phyloP scores from a whole-genome alignment of 2,888 invertebrate genomes.

The Cephonodes hylas region DNA sequence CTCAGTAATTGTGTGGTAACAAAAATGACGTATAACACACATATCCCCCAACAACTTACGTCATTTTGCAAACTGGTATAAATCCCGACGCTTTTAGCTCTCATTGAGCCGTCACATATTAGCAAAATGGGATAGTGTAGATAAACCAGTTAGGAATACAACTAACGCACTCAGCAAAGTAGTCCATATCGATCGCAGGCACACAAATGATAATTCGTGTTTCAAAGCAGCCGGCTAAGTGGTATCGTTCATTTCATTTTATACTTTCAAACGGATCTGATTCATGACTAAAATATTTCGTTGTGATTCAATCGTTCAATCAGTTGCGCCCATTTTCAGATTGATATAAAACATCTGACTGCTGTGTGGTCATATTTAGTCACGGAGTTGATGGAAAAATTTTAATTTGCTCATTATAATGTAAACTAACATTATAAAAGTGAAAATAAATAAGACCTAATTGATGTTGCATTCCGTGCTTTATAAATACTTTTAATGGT shows the following conservation, averaged over 20 bases:
- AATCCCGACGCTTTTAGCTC: constrained; percentile 26
- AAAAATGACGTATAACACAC: background rate
- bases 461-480: background rate
- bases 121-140: constrained; percentile 12
- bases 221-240: background rate
- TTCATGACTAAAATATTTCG: background rate
- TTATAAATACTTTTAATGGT: background rate
- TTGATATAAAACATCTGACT: background rate
- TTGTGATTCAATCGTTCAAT: background rate
- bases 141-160: constrained; percentile 9
- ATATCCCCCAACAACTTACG: background rate
- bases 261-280: background rate
- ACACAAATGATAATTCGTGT: constrained; percentile 14
- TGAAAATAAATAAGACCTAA: background rate
- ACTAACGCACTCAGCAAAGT: constrained; percentile 5
- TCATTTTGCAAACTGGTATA: constrained; percentile 24
- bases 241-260: background rate
- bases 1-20: background rate
- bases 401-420: background rate
- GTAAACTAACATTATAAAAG: background rate
- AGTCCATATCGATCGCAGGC: constrained; percentile 17
- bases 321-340: background rate
- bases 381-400: background rate
- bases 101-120: constrained; percentile 33
- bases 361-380: background rate